A percentile compares a stretch with the other conserved stretches of the same genome.
phyloP scores from a whole-genome alignment of 2,888 invertebrate genomes.

The Xestia c-nigrum region DNA sequence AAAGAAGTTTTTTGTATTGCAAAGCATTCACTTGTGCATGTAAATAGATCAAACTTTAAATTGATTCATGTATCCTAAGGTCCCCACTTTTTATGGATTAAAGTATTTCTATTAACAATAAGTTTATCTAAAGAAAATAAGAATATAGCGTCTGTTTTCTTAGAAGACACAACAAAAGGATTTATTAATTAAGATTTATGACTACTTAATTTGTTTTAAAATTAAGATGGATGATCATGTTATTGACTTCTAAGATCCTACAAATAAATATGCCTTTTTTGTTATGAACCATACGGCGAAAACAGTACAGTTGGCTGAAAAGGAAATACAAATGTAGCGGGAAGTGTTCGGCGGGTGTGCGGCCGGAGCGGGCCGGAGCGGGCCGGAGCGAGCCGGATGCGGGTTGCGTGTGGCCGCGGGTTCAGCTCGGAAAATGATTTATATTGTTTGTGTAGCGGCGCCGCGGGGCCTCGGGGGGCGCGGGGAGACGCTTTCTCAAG shows the following conservation, averaged over 20 bases:
- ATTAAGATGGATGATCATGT: neutral
- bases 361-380: constrained; percentile 61
- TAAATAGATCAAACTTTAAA: constrained; percentile 47
- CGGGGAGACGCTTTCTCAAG: constrained; percentile 86
- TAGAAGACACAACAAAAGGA: constrained; percentile 19
- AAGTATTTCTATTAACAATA: constrained; percentile 1
- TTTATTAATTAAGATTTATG: constrained; percentile 49
- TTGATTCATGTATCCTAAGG: constrained; percentile 22
- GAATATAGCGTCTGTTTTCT: constrained; percentile 9
- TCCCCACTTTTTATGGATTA: neutral
- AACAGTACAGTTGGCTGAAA: constrained; percentile 21
- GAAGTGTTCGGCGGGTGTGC: constrained; percentile 39
- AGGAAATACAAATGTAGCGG: constrained; percentile 54
- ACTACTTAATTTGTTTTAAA: constrained; percentile 9
- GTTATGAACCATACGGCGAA: neutral
- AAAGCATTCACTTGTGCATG: constrained; percentile 18
- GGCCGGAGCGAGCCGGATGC: constrained; percentile 66
- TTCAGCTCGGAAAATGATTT: constrained; percentile 88
- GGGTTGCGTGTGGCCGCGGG: constrained; percentile 81
- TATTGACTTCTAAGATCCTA: constrained; percentile 2
- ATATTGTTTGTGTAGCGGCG: constrained; percentile 88
- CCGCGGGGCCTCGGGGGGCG: constrained; percentile 63
- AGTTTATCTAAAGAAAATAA: neutral
- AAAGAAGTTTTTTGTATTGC: constrained; percentile 50
- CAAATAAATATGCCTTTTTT: constrained; percentile 7